A percentile compares a stretch with the other conserved stretches of the same genome.
These are phyloP conservation scores for Pseudomyrmex dendroicus DNA, from an alignment of 1,140 invertebrate species.

Conservation along the genomic window DNA sequence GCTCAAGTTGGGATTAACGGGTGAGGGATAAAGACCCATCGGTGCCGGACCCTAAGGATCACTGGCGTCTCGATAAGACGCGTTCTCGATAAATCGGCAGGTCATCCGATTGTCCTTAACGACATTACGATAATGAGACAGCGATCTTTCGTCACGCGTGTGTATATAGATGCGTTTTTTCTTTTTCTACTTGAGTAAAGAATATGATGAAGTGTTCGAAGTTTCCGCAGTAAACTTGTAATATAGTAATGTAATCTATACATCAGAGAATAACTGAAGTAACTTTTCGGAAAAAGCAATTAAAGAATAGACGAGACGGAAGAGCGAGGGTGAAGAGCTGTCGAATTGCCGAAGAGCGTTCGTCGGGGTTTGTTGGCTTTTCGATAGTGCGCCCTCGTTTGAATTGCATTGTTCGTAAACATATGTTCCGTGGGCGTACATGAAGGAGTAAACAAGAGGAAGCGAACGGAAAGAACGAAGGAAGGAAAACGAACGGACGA, in stretches of 20 bases:
- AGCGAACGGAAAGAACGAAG: constrained; percentile 35
- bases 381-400: constrained; percentile 59
- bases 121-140: constrained; percentile 56
- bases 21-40: constrained; percentile 81
- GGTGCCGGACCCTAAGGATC: constrained; percentile 75
- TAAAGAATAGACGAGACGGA: background rate
- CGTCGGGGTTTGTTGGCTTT: constrained; percentile 68
- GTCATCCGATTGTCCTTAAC: constrained; percentile 47
- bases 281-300: background rate
- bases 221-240: background rate
- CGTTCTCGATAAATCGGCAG: constrained; percentile 74
- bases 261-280: background rate
- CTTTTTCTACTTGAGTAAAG: background rate
- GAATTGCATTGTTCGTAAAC: constrained; percentile 70
- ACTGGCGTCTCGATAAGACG: constrained; percentile 78
- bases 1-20: constrained; percentile 80
- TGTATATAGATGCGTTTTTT: background rate
- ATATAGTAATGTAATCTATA: background rate
- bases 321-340: constrained; percentile 29
- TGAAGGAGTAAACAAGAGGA: constrained; percentile 50
- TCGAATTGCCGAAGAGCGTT: constrained; percentile 61
- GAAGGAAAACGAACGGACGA: constrained; percentile 52
- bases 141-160: constrained; percentile 26
- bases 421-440: constrained; percentile 73
- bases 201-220: background rate